These are phyloP conservation scores for Stenolophus ochropezus DNA, from an alignment of 2,888 invertebrate genomes.

Conservation along the genomic window DNA sequence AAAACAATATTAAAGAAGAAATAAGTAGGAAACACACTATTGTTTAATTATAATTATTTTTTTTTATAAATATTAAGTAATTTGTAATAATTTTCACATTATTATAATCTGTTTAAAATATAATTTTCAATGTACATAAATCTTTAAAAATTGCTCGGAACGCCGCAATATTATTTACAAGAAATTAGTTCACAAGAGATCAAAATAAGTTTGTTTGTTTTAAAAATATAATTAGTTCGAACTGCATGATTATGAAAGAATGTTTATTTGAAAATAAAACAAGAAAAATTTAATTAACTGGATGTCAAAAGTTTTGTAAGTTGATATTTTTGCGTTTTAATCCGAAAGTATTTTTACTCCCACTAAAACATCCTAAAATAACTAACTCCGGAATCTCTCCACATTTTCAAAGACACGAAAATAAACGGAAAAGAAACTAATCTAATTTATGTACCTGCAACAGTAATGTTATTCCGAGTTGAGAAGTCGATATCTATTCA, in stretches of 20 bases:
- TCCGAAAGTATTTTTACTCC: background rate
- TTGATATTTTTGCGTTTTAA: background rate
- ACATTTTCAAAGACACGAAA: conserved; percentile 26
- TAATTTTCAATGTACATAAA: too few relatives aligned
- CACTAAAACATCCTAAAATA: conserved; percentile 12
- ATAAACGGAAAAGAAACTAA: conserved; percentile 11
- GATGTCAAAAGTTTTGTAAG: background rate
- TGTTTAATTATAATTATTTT: too few relatives aligned
- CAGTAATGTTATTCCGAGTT: background rate
- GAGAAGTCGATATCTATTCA: background rate
- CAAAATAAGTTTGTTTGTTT: too few relatives aligned
- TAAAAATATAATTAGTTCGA: background rate
- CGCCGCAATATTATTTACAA: too few relatives aligned
- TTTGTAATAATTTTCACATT: too few relatives aligned
- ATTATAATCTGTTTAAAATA: too few relatives aligned
- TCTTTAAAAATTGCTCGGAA: too few relatives aligned
- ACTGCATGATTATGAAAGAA: background rate
- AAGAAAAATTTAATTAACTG: background rate
- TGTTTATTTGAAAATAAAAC: background rate
- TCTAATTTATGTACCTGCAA: conserved; percentile 1
- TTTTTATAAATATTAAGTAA: too few relatives aligned
- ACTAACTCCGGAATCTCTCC: background rate
- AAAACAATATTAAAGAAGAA: too few relatives aligned
- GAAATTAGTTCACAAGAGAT: too few relatives aligned
- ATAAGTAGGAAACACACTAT: too few relatives aligned